These are phyloP conservation scores for Lasioglossum marginatum DNA, from an alignment of 2,888 invertebrate species.

Conservation along the genomic window DNA sequence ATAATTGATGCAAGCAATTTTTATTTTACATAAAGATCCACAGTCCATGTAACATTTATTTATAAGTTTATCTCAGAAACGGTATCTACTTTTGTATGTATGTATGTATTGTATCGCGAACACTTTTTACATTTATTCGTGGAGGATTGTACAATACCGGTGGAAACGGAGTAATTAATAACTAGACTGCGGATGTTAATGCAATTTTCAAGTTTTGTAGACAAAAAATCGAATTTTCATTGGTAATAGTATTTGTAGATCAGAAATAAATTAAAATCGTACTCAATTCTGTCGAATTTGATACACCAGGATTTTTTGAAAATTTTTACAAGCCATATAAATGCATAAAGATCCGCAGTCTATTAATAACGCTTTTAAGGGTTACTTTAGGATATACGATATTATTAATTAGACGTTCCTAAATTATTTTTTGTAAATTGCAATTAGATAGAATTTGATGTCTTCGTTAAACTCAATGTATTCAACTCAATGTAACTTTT, in stretches of 20 bases:
- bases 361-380: not conserved
- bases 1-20: not conserved
- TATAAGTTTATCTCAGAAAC: not conserved
- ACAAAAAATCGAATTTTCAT: too few relatives aligned
- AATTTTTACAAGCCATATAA: too few relatives aligned
- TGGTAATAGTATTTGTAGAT: too few relatives aligned
- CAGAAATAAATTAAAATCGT: too few relatives aligned
- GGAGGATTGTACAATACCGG: not conserved
- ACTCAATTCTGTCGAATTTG: too few relatives aligned
- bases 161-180: not conserved
- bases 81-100: not conserved
- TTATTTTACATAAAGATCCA: not conserved
- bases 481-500: too few relatives aligned
- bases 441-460: not conserved
- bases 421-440: not conserved
- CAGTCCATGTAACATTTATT: not conserved
- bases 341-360: too few relatives aligned
- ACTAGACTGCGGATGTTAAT: too few relatives aligned
- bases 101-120: not conserved
- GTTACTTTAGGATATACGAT: not conserved
- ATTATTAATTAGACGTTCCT: not conserved
- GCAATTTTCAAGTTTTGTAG: too few relatives aligned
- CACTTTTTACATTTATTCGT: not conserved
- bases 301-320: too few relatives aligned
- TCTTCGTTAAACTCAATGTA: not conserved